Evolutionary conservation across 92 coral and sea anemone species (phyloP), one percentile per base, ranked within the genome.

Genomic region (Ricordea florida): DNA sequence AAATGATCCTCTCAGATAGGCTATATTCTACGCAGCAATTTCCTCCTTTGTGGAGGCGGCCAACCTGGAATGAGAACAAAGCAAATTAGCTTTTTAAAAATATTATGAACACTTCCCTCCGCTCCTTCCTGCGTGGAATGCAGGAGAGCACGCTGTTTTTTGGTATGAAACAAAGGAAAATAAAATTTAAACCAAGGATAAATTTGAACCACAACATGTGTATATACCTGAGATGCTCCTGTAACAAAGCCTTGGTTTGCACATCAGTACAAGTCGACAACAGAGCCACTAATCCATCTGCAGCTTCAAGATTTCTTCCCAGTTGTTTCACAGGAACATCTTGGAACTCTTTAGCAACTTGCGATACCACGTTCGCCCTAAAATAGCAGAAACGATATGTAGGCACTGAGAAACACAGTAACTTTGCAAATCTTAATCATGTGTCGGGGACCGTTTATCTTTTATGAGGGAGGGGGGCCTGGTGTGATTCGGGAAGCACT

Each of bases 211-310:
- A 15, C 10, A 15, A 14, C 22, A 40, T 37, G 21, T n/a, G n/a
- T n/a, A 10, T 57, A 22, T 4, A 91, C 97, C 97, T 91, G 32
- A 89, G 60, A 33, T 91, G 97, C 30, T 87, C 90, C 76, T 91
- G 93, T 26, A 91, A 40, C 38, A 69, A 62, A 34, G 84, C 69
- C 29, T 79, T 72, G 30, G 87, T 90, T 50, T 79, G 62, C 14
- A 83, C 62, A 50, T 51, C 84, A 13, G 90, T 81, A 47, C 86
- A 89, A 7, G 62, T 33, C 2, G 90, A 81, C 56, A 91, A 44
- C 18, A 87, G 53, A 10, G 79, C 79, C n/a, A 91, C 97, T 14
- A 91, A 58, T 20, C 78, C 70, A 14, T 79, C 78, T 22, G 92
- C 87, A 2, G 90, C 97, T 37, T 78, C 76, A 58, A 91, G 69